phyloP scores from a whole-genome alignment of 1,140 invertebrate genomes.

The Stegodyphus dumicola region DNA sequence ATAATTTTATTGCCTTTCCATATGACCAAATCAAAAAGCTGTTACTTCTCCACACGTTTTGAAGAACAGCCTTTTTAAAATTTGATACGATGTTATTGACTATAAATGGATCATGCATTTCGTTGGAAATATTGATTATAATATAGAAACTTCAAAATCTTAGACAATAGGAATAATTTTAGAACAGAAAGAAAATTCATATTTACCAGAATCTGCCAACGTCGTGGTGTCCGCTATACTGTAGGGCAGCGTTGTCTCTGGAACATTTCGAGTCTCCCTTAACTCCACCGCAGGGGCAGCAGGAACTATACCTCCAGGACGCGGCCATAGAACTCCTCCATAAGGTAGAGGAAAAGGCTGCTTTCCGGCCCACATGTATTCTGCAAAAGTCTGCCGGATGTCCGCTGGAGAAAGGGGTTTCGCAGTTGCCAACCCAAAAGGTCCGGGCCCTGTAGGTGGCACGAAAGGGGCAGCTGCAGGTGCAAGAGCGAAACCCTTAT shows the following conservation, averaged over 20 bases:
- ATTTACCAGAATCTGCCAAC: slow-evolving; percentile 44
- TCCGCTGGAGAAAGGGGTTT: slow-evolving; percentile 50
- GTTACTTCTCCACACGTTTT: too few species aligned
- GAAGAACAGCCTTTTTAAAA: too few species aligned
- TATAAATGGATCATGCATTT: too few species aligned
- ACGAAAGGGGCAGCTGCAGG: slow-evolving; percentile 31
- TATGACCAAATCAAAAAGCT: too few species aligned
- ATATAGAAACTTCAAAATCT: too few species aligned
- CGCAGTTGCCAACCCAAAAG: slow-evolving; percentile 25
- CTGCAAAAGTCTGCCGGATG: slow-evolving; percentile 64
- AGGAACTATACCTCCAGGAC: slow-evolving; percentile 45
- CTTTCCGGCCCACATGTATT: slow-evolving; percentile 65
- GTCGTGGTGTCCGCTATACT: slow-evolving; percentile 52
- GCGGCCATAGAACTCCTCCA: slow-evolving; percentile 58
- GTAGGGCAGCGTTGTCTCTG: slow-evolving; percentile 46
- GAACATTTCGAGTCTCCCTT: slow-evolving; percentile 30
- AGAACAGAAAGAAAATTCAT: neutral
- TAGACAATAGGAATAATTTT: too few species aligned
- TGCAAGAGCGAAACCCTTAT: slow-evolving; percentile 56
- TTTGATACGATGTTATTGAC: too few species aligned
- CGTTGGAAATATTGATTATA: too few species aligned
- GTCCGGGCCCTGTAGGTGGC: slow-evolving; percentile 21
- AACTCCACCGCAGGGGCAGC: slow-evolving; percentile 14
- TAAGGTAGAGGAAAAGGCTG: slow-evolving; percentile 62
- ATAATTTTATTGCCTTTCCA: too few species aligned